Conservation (phyloP, 2,888 invertebrate genomes). For the Rhamnusium bicolor region DNA sequence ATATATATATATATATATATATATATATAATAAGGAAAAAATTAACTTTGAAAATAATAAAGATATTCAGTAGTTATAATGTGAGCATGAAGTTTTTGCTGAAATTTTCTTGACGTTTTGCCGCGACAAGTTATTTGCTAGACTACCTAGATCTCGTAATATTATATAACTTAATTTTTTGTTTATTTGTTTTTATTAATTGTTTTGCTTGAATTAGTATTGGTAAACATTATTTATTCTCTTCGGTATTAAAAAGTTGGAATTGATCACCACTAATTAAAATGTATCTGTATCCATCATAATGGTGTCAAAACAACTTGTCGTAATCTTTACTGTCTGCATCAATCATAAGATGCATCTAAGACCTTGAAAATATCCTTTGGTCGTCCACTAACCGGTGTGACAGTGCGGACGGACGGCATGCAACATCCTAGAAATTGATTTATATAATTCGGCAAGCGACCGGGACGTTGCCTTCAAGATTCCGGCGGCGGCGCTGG, state of each 20-base stretch:
- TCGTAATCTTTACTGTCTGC: constrained; percentile 7
- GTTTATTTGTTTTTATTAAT: too few relatives aligned
- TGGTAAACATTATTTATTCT: neutral
- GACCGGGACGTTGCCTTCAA: constrained; percentile 51
- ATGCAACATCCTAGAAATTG: constrained; percentile 51
- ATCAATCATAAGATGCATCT: constrained; percentile 12
- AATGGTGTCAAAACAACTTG: constrained; percentile 17
- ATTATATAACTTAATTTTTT: too few relatives aligned
- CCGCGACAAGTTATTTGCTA: too few relatives aligned
- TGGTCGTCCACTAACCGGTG: neutral
- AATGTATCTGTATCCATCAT: constrained; percentile 1
- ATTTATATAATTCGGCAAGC: constrained; percentile 55
- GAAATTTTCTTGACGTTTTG: too few relatives aligned
- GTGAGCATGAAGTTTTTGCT: too few relatives aligned
- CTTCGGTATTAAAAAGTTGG: neutral
- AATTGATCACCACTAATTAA: constrained; percentile 16
- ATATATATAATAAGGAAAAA: too few relatives aligned
- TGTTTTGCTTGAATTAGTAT: neutral
- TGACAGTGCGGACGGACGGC: constrained; percentile 21
- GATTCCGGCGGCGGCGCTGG: constrained; percentile 49
- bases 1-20: too few relatives aligned
- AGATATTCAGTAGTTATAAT: too few relatives aligned
- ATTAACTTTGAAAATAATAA: too few relatives aligned
- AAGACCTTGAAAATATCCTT: constrained; percentile 40
- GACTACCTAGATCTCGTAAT: too few relatives aligned